Base-by-base conservation (phyloP, 2,113 vertebrate species). In the Fregetta grallaria region DNA sequence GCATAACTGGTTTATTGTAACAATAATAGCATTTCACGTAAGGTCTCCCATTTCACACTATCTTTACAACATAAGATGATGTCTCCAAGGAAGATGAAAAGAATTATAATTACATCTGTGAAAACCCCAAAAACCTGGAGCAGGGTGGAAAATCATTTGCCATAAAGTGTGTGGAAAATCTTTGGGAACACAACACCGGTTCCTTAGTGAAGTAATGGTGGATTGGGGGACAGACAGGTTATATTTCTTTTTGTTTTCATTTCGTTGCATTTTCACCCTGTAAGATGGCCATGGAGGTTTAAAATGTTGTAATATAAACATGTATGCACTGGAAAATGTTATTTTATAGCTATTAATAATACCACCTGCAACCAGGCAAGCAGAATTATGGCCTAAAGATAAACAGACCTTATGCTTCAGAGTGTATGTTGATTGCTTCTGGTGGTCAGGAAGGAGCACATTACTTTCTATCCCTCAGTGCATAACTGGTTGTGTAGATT, bases 21-120 rank as follows among this genome's bases (percentile, higher is more conserved):
- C 40, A 79, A 63, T 70, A 94, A 90, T 91, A 91, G 91, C 89
- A 90, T 95, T 96, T 86, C 49, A 14, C 68, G 38, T 90, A 94
- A 92, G 27, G 75, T 88, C 90, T 96, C 66, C 62, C 86, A 86
- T 96, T 97, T 97, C 94, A 93, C 87, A 74, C 85, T 89, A 8
- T 91, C 90, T 90, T 97, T 97, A 89, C 71, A 94, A 90, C 9
- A 14, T 67, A 85, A 91, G 92, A 96, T 89, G 90, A 91, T 95
- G 74, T 96, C 96, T 94, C 96, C 58, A 68, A 88, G 96, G 85
- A 97, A 96, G 79, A 95, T 94, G 86, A 93, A 97, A 98, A 97
- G 70, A 97, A 87, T 96, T 96, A 84, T 88, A 97, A 97, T 96
- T 96, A 95, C 89, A 95, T 97, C 93, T 96, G 71, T 94, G 92